Evolutionary conservation across 2,888 invertebrate genomes (phyloP), one percentile per base, ranked within the genome.

Genomic region (Desoria tigrina): DNA sequence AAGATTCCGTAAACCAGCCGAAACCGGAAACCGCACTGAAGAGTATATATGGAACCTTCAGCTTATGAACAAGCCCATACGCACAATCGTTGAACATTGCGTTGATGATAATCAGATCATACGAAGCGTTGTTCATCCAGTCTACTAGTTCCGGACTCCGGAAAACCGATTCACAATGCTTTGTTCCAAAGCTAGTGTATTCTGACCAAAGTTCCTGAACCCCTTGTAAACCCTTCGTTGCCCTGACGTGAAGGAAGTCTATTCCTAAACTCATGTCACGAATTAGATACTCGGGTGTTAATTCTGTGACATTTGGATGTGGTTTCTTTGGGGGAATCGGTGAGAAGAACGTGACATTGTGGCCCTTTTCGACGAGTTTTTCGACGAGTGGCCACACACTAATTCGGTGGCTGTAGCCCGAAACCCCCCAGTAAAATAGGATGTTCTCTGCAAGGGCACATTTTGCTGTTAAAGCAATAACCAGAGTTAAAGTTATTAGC

Each of bases 81-180:
- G 64, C 72, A 61, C 74, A 74, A 14, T 74, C 74, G 28, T 74
- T 74, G 24, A 74, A 64, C 9, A 74, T 26, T 0, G 42, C 67
- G 26, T 74, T 72, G 11, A 72, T 66, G 2, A 72, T 21, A 23
- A 74, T 56, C 7, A 74, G 51, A 42, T 74, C 72, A 65, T 66
- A 73, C 37, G 64, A 65, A 21, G 54, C 62, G 18, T 50, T 66
- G 23, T 71, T 65, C 9, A 71, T 55, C 68, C 67, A 73, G 1
- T 70, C 32, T 9, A 66, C 9, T 1, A 67, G 57, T 21, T 66
- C 56, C 6, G 60, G 45, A 39, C 55, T 45, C 1, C 50, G 27
- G 0, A 74, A 32, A 28, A 74, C 61, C 9, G 16, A 45, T 27
- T 68, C 37, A 23, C 70, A 70, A n/a, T 64, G 9, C 9, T 27